Percentiles rank a stretch among this genome's conserved stretches.
phyloP scores from a whole-genome alignment of 92 coral and sea anemone species.

The Phenganax stokvisi region DNA sequence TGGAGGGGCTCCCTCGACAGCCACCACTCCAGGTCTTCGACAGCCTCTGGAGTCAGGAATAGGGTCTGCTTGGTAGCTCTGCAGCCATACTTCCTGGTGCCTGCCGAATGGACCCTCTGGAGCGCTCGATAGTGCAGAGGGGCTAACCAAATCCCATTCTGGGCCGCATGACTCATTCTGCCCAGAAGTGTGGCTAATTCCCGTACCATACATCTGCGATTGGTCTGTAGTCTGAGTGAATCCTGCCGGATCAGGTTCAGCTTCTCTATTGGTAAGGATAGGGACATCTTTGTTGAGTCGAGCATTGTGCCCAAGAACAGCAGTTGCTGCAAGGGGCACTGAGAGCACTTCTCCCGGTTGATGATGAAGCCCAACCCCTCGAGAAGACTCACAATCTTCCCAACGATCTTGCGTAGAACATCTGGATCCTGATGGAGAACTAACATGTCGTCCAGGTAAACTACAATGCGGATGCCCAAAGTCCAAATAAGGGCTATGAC shows the following conservation, averaged over 20 bases:
- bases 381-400: no score
- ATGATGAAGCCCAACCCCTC: no score
- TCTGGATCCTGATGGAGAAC: not conserved
- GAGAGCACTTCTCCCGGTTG: no score
- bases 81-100: not conserved
- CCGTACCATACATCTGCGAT: slow-evolving; percentile 15
- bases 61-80: not conserved
- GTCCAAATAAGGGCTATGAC: not conserved
- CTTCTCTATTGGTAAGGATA: no score
- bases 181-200: slow-evolving; percentile 47
- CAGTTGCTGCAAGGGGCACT: no score
- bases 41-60: slow-evolving; percentile 22
- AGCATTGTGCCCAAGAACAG: no score
- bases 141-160: slow-evolving; percentile 46
- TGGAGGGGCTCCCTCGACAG: slow-evolving; percentile 14
- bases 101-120: slow-evolving; percentile 33
- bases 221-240: not conserved
- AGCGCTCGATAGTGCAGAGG: slow-evolving; percentile 45
- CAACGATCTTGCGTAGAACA: no score
- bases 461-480: not conserved
- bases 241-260: not conserved
- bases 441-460: not conserved
- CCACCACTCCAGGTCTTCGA: slow-evolving; percentile 52
- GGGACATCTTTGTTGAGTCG: no score
- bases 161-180: slow-evolving; percentile 59